A percentile compares a stretch with the other conserved stretches of the same genome.
These are phyloP conservation scores for Drosophila mimetica DNA, from an alignment of 2,888 invertebrate genomes.

Conservation along the genomic window DNA sequence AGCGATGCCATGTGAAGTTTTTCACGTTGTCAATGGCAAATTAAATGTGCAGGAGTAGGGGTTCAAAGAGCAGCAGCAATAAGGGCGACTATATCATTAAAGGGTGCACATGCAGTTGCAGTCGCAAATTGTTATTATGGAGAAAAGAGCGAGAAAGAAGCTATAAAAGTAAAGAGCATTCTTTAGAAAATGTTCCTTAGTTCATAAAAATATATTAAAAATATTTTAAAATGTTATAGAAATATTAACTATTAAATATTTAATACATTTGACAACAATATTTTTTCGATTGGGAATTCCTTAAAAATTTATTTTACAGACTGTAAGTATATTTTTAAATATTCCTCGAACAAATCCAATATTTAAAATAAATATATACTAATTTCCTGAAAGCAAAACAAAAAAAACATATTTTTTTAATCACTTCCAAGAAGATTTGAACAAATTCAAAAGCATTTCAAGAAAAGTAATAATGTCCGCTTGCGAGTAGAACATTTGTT, in stretches of 20 bases:
- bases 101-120: conserved; percentile 26
- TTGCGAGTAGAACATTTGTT: conserved; percentile 3
- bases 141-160: too few relatives aligned
- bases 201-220: neutral
- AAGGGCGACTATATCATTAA: conserved; percentile 19
- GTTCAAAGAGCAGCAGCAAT: neutral
- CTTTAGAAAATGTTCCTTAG: neutral
- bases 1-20: conserved; percentile 58
- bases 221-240: neutral
- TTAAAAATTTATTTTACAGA: too few relatives aligned
- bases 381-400: too few relatives aligned
- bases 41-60: conserved; percentile 8
- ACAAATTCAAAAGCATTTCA: neutral
- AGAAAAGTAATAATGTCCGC: neutral
- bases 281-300: too few relatives aligned
- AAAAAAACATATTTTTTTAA: neutral
- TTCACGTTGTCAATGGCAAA: conserved; percentile 21
- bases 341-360: neutral
- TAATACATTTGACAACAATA: neutral
- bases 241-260: neutral
- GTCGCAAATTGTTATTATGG: conserved; percentile 25
- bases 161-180: neutral
- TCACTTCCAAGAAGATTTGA: too few relatives aligned
- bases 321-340: too few relatives aligned
- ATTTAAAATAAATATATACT: too few relatives aligned